Evolutionary conservation across 2,797 vertebrate species (phyloP).

Genomic region (Pachyuromys duprasi): DNA sequence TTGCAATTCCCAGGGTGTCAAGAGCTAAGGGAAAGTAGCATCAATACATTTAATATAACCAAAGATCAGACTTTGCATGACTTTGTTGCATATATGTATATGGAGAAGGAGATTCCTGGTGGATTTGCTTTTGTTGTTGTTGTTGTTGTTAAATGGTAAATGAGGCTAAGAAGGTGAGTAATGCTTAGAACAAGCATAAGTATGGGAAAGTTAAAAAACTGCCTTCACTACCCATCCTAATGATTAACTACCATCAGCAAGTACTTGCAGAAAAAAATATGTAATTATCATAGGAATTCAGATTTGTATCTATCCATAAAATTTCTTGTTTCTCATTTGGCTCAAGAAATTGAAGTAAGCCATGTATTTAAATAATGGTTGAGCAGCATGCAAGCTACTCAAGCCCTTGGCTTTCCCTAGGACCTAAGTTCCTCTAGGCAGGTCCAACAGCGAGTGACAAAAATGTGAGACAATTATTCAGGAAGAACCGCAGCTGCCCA

Average conservation of each 20-base stretch:
- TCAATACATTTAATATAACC: neutral
- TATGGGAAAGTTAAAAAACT: constrained; percentile 14
- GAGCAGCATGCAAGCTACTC: neutral
- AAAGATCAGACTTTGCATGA: constrained; percentile 42
- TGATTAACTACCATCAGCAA: constrained; percentile 37
- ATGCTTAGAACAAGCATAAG: neutral
- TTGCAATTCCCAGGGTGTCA: constrained; percentile 46
- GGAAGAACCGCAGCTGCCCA: neutral
- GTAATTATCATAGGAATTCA: constrained; percentile 49
- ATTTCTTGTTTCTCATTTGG: constrained; percentile 31
- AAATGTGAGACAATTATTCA: constrained; percentile 23
- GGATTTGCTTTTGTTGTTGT: neutral
- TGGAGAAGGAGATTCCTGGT: neutral
- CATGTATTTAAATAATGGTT: constrained; percentile 25
- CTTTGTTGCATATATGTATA: neutral
- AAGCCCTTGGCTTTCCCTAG: neutral
- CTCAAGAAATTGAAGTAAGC: constrained; percentile 43
- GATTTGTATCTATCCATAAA: constrained; percentile 54
- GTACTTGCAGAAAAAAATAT: neutral
- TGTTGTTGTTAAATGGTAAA: neutral
- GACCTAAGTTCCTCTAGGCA: neutral
- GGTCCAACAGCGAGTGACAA: neutral
- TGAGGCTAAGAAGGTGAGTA: neutral
- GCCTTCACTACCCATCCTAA: neutral
- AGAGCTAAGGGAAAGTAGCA: constrained; percentile 17